Conservation (phyloP, 2,888 invertebrate genomes). For the Drosophila recens region DNA sequence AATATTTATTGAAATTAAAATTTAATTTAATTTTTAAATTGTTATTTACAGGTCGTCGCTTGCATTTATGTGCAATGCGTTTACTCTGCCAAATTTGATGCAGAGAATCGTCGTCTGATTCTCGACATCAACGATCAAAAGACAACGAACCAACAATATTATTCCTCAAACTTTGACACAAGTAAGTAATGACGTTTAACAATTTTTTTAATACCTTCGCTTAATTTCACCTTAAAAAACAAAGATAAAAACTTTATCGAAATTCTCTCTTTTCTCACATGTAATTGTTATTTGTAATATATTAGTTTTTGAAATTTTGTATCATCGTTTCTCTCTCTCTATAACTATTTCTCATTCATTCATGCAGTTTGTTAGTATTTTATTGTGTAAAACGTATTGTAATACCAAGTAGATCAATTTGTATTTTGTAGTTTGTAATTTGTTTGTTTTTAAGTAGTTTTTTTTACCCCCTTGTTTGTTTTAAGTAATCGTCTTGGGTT, state of each 20-base stretch:
- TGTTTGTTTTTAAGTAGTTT: constrained; percentile 57
- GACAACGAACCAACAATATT: constrained; percentile 90
- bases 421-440: constrained; percentile 56
- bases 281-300: constrained; percentile 60
- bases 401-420: constrained; percentile 52
- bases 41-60: constrained; percentile 85
- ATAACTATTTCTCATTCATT: constrained; percentile 46
- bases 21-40: not conserved
- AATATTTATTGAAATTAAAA: not conserved
- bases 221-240: constrained; percentile 36
- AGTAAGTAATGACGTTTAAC: constrained; percentile 87
- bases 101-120: constrained; percentile 88
- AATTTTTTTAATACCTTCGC: constrained; percentile 51
- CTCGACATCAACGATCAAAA: constrained; percentile 90
- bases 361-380: constrained; percentile 54
- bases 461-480: constrained; percentile 10
- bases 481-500: constrained; percentile 48
- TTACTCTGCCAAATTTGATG: constrained; percentile 81
- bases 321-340: constrained; percentile 32
- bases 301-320: constrained; percentile 58
- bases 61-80: constrained; percentile 85
- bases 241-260: constrained; percentile 21
- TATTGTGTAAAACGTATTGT: constrained; percentile 49
- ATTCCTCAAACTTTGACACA: constrained; percentile 91
- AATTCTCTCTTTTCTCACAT: constrained; percentile 28